Evolutionary conservation across 2,888 invertebrate species (phyloP).

Genomic region (Zeuzera pyrina): DNA sequence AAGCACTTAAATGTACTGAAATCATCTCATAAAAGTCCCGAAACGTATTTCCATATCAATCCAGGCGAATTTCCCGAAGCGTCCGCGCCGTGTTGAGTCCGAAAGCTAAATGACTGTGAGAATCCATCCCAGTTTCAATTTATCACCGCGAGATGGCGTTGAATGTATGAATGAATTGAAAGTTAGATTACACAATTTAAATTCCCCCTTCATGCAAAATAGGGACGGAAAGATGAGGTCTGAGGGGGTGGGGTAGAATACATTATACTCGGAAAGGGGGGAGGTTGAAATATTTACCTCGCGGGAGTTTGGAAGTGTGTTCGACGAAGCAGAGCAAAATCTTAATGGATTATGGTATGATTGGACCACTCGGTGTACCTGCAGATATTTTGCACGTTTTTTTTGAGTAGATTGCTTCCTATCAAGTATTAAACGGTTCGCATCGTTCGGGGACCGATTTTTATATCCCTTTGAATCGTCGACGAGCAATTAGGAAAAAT

Average conservation of each 20-base stretch:
- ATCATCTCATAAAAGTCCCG: slow-evolving; percentile 13
- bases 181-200: slow-evolving; percentile 74
- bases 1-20: slow-evolving; percentile 19
- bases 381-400: slow-evolving; percentile 42
- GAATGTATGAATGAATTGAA: slow-evolving; percentile 74
- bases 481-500: slow-evolving; percentile 45
- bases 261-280: slow-evolving; percentile 49
- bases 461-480: slow-evolving; percentile 25
- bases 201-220: slow-evolving; percentile 73
- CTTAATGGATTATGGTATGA: slow-evolving; percentile 71
- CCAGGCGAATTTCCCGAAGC: slow-evolving; percentile 19
- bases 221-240: slow-evolving; percentile 69
- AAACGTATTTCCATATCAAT: slow-evolving; percentile 36
- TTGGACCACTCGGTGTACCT: slow-evolving; percentile 60
- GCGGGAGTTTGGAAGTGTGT: slow-evolving; percentile 64
- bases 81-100: slow-evolving; percentile 22
- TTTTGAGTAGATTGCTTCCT: slow-evolving; percentile 39
- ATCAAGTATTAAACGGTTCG: slow-evolving; percentile 37
- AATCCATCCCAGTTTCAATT: slow-evolving; percentile 66
- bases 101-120: slow-evolving; percentile 55
- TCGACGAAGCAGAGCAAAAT: slow-evolving; percentile 59
- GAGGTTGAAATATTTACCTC: slow-evolving; percentile 68
- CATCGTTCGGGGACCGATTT: slow-evolving; percentile 23
- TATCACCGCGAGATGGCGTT: slow-evolving; percentile 69
- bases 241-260: slow-evolving; percentile 56